Percentiles rank a stretch among this genome's conserved stretches.
Conservation (phyloP, 1,140 invertebrate genomes). For the Zaprionus africanus region DNA sequence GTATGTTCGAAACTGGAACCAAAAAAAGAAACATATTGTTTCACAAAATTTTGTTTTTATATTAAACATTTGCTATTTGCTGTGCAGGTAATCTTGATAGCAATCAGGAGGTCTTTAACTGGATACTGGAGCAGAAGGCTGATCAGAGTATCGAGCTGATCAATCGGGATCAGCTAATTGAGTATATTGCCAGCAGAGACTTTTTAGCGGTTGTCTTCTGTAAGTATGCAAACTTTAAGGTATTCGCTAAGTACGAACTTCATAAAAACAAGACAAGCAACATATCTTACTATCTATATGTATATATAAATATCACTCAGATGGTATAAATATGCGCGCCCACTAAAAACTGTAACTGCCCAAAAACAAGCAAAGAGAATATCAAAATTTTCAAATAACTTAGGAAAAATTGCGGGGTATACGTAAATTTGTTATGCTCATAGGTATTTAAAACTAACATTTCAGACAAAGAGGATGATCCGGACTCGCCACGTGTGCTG, state of each 20-base stretch:
- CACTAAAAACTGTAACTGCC: slow-evolving; percentile 84
- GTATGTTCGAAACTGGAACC: slow-evolving; percentile 60
- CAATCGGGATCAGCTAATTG: slow-evolving; percentile 92
- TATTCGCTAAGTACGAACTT: slow-evolving; percentile 48
- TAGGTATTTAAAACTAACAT: slow-evolving; percentile 8
- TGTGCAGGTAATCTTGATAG: slow-evolving; percentile 92
- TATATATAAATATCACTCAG: not conserved
- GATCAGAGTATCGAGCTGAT: slow-evolving; percentile 97
- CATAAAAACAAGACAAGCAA: slow-evolving; percentile 7
- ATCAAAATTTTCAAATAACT: not conserved
- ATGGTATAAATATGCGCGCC: slow-evolving; percentile 50
- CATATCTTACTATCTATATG: not conserved
- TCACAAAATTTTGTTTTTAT: slow-evolving; percentile 3
- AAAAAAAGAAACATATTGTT: not conserved
- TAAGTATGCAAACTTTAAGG: slow-evolving; percentile 87
- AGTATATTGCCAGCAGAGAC: slow-evolving; percentile 95
- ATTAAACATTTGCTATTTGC: slow-evolving; percentile 19
- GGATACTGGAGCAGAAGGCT: slow-evolving; percentile 96
- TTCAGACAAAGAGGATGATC: slow-evolving; percentile 93
- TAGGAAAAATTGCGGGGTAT: not conserved
- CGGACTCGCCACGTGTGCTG: slow-evolving; percentile 90
- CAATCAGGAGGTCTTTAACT: slow-evolving; percentile 93
- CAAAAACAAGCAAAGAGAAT: slow-evolving; percentile 43
- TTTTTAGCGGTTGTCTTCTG: slow-evolving; percentile 97
- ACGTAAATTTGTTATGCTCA: not conserved